Conservation (phyloP, 2,113 vertebrate genomes). For the Ibidorhyncha struthersii region DNA sequence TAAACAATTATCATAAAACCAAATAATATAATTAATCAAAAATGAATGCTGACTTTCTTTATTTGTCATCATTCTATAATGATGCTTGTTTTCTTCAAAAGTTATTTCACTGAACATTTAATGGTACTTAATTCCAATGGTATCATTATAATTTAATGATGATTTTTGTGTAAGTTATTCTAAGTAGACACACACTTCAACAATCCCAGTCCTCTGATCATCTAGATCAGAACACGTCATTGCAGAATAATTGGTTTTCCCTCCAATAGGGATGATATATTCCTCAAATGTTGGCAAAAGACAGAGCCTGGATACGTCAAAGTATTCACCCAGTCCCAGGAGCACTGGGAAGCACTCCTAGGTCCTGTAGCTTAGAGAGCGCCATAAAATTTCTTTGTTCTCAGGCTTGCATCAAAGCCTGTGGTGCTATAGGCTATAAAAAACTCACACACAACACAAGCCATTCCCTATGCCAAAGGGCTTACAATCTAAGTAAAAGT, state of each 20-base stretch:
- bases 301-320: neutral
- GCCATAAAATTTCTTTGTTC: neutral
- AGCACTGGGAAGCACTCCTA: neutral
- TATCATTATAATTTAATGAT: neutral
- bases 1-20: neutral
- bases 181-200: neutral
- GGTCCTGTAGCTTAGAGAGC: neutral
- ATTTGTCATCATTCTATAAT: neutral
- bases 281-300: neutral
- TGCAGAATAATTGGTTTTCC: neutral
- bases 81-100: neutral
- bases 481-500: neutral
- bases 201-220: neutral
- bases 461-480: neutral
- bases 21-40: neutral
- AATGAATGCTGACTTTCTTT: neutral
- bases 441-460: neutral
- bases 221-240: neutral
- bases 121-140: neutral
- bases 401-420: neutral
- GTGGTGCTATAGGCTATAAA: neutral
- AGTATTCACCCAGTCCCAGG: neutral
- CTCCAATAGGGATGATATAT: neutral
- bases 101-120: neutral
- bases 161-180: neutral